Evolutionary conservation across 2,888 invertebrate species (phyloP).

Genomic region (Sarcophaga subvicina): DNA sequence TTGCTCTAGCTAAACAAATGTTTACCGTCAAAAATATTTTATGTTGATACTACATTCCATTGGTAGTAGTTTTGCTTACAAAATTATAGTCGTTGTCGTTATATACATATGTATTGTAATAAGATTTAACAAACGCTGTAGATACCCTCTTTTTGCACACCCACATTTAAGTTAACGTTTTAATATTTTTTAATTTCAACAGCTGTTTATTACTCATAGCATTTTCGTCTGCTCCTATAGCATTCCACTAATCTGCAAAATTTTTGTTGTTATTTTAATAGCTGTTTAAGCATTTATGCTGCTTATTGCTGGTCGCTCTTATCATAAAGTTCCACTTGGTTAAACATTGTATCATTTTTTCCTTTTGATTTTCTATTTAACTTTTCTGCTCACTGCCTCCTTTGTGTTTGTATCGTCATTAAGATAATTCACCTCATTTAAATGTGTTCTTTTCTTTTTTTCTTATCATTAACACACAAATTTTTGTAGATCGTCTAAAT

Average conservation of each 20-base stretch:
- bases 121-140: not conserved
- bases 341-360: constrained; percentile 39
- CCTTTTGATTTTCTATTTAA: constrained; percentile 3
- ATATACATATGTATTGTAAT: no score
- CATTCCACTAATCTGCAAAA: not conserved
- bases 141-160: not conserved
- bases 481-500: not conserved
- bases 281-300: constrained; percentile 25
- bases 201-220: constrained; percentile 28
- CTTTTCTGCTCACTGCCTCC: not conserved
- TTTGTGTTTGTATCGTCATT: constrained; percentile 32
- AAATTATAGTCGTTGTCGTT: no score
- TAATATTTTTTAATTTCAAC: constrained; percentile 7
- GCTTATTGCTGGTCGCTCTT: constrained; percentile 24
- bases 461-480: constrained; percentile 12
- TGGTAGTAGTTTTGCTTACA: not conserved
- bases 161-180: not conserved
- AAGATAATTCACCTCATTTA: constrained; percentile 40
- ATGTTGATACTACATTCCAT: not conserved
- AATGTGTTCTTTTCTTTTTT: constrained; percentile 5
- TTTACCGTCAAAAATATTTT: no score
- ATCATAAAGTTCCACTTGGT: constrained; percentile 56
- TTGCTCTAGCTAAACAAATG: no score
- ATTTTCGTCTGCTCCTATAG: not conserved
- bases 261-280: constrained; percentile 10